Evolutionary conservation across 2,113 vertebrate species (phyloP), one percentile per base, ranked within the genome.

Genomic region (Sciurus niger): DNA sequence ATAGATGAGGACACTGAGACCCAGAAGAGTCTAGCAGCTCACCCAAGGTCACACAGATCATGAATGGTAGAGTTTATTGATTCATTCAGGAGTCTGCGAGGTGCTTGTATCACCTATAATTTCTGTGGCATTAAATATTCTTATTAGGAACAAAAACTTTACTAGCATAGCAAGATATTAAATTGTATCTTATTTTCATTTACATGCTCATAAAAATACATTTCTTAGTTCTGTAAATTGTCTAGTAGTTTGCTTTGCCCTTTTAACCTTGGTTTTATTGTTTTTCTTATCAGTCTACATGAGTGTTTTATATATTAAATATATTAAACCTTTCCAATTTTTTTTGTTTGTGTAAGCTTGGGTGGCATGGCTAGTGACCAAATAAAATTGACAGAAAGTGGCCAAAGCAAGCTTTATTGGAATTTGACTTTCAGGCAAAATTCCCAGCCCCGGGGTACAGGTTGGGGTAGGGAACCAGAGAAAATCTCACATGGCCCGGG

Each of bases 221-320:
- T 73, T 93, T 89, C 80, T 72, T 58, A 53, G 79, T 94, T 76
- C 67, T 79, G 5, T 82, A 67, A 84, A 82, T 55, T 94, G 30
- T 78, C 53, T 78, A 48, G 16, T 48, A 63, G 43, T 25, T 82
- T 72, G 5, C n/a, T 93, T 65, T 93, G 28, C 48, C 40, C 74
- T 25, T 70, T 70, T 58, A 83, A 65, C 53, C 37, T 76, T 86
- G 60, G 14, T 90, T 93, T 94, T 88, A 25, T 32, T 20, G 12
- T 58, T 78, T 94, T 85, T 60, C 17, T 67, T 68, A 74, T 63
- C 58, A 77, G 17, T 76, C 17, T 89, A 9, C 32, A 32, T 53
- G 55, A 72, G 65, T 73, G 20, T 94, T 79, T 78, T 90, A 20
- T 74, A n/a, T 83, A 48, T 73, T 48, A 72, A 40, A 6, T 51